These are phyloP conservation scores for Zenarchopterus dispar DNA, from an alignment of 2,797 vertebrate genomes.

Conservation along the genomic window DNA sequence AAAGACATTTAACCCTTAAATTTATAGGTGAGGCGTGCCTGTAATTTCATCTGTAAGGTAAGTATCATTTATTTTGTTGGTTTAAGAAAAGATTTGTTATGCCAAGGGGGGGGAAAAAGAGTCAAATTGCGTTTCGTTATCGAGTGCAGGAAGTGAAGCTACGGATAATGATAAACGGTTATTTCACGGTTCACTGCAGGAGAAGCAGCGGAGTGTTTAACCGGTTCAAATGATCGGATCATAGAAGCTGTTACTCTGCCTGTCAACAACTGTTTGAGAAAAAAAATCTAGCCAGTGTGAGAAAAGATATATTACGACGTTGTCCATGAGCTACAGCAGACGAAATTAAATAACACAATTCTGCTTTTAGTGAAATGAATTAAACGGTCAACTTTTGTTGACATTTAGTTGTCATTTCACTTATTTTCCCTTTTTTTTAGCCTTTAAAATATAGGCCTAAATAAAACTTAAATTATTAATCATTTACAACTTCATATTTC, in stretches of 20 bases:
- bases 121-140: constrained; percentile 4
- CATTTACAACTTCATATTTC: too few species aligned
- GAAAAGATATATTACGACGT: too few species aligned
- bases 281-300: too few species aligned
- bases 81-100: constrained; percentile 20
- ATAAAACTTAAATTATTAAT: too few species aligned
- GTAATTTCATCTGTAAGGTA: constrained; percentile 58
- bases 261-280: too few species aligned
- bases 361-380: too few species aligned
- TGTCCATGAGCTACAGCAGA: too few species aligned
- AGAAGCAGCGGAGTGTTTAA: not conserved
- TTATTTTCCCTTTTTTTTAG: too few species aligned
- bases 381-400: too few species aligned
- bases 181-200: not conserved
- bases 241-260: not conserved
- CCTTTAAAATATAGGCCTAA: too few species aligned
- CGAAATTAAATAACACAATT: too few species aligned
- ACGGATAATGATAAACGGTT: not conserved
- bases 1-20: constrained; percentile 4
- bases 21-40: constrained; percentile 38
- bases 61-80: constrained; percentile 65
- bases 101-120: not conserved
- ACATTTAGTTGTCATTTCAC: too few species aligned
- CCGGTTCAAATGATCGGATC: not conserved
- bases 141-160: constrained; percentile 6